Conservation (phyloP, 2,888 invertebrate genomes). For the Altica lythri region DNA sequence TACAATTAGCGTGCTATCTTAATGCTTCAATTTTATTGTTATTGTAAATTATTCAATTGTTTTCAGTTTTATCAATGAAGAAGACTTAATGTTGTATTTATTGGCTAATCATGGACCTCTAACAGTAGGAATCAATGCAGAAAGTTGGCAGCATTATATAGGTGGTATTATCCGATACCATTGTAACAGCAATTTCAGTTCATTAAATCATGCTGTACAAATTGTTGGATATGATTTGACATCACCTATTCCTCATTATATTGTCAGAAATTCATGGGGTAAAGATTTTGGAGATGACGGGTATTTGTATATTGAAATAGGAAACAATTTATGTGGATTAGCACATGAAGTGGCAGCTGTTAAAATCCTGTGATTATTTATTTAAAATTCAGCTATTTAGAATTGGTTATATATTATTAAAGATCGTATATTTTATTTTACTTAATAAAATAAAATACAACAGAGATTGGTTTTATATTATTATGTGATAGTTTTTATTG, state of each 20-base stretch:
- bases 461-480: no score
- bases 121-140: constrained; percentile 79
- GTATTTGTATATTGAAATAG: constrained; percentile 76
- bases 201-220: constrained; percentile 82
- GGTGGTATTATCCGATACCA: constrained; percentile 83
- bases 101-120: constrained; percentile 77
- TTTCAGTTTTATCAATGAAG: constrained; percentile 66
- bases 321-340: constrained; percentile 77
- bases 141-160: constrained; percentile 84
- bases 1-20: no score
- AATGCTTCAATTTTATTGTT: no score
- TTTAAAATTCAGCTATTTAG: no score
- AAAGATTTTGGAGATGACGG: constrained; percentile 74
- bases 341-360: constrained; percentile 73
- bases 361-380: constrained; percentile 55
- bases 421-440: no score
- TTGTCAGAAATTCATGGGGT: constrained; percentile 87
- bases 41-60: constrained; percentile 22
- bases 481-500: no score
- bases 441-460: no score
- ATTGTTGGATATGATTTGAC: constrained; percentile 81
- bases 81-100: constrained; percentile 64
- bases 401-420: no score
- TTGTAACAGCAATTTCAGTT: constrained; percentile 65
- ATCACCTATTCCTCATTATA: constrained; percentile 76